These are phyloP conservation scores for Coleophora flavipennella DNA, from an alignment of 2,888 invertebrate species.

Conservation along the genomic window DNA sequence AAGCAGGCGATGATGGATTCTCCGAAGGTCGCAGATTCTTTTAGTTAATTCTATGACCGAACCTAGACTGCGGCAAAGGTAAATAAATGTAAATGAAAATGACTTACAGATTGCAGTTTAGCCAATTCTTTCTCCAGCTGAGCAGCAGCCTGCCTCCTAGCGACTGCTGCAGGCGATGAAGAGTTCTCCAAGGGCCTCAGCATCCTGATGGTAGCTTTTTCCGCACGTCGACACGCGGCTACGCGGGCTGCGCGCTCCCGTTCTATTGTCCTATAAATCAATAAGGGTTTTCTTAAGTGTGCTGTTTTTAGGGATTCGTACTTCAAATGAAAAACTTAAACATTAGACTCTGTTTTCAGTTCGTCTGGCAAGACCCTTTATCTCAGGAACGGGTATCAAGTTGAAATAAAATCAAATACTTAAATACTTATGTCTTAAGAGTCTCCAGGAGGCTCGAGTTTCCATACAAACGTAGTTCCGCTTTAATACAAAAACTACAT, in stretches of 20 bases:
- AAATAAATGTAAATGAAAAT: conserved; percentile 6
- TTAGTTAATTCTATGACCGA: neutral
- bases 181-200: conserved; percentile 52
- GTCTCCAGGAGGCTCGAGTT: too few species aligned
- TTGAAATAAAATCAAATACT: too few species aligned
- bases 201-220: conserved; percentile 32
- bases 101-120: conserved; percentile 40
- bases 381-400: too few species aligned
- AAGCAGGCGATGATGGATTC: conserved; percentile 24
- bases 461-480: too few species aligned
- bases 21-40: too few species aligned
- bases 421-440: too few species aligned
- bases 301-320: too few species aligned
- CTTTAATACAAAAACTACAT: too few species aligned
- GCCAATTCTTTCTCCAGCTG: conserved; percentile 36
- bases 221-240: conserved; percentile 43
- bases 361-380: too few species aligned
- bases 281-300: neutral
- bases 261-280: conserved; percentile 44
- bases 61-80: neutral
- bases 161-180: conserved; percentile 29
- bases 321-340: too few species aligned
- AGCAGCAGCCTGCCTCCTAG: conserved; percentile 38
- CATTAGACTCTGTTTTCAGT: too few species aligned
- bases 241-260: conserved; percentile 53